A percentile compares a stretch with the other conserved stretches of the same genome.
Conservation (phyloP, 2,888 invertebrate species). For the Diplazon laetatorius region DNA sequence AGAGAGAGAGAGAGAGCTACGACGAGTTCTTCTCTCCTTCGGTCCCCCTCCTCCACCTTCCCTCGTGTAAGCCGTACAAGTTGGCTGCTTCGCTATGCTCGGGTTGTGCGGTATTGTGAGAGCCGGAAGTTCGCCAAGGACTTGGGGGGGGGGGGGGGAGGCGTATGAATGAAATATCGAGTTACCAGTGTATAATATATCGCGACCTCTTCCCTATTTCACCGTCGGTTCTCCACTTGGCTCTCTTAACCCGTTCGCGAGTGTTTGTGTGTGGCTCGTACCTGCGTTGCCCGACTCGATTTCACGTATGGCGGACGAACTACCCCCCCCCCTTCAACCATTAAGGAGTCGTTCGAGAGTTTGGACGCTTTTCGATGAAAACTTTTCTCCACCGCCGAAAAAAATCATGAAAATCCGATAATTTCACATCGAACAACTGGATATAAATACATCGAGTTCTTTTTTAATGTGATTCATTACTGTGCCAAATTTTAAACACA, state of each 20-base stretch:
- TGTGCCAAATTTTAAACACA: not conserved
- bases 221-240: not conserved
- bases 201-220: slow-evolving; percentile 8
- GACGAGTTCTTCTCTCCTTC: too few relatives aligned
- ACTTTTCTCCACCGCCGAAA: too few relatives aligned
- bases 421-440: too few relatives aligned
- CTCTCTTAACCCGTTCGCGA: slow-evolving; percentile 25
- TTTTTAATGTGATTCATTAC: too few relatives aligned
- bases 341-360: slow-evolving; percentile 46
- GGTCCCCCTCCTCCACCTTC: not conserved
- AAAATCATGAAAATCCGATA: too few relatives aligned
- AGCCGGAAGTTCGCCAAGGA: slow-evolving; percentile 55
- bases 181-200: slow-evolving; percentile 50
- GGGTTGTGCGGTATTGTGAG: slow-evolving; percentile 7
- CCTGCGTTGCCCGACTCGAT: slow-evolving; percentile 1
- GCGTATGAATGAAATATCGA: slow-evolving; percentile 72
- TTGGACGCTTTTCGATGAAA: too few relatives aligned
- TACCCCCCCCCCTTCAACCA: slow-evolving; percentile 24
- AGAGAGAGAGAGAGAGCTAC: too few relatives aligned
- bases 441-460: too few relatives aligned
- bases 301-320: not conserved
- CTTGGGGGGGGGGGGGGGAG: too few relatives aligned
- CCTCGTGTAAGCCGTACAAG: slow-evolving; percentile 22
- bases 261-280: too few relatives aligned
- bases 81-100: slow-evolving; percentile 6